Base-by-base conservation (phyloP, 2,113 vertebrate species). In the Dryoscopus gambensis region DNA sequence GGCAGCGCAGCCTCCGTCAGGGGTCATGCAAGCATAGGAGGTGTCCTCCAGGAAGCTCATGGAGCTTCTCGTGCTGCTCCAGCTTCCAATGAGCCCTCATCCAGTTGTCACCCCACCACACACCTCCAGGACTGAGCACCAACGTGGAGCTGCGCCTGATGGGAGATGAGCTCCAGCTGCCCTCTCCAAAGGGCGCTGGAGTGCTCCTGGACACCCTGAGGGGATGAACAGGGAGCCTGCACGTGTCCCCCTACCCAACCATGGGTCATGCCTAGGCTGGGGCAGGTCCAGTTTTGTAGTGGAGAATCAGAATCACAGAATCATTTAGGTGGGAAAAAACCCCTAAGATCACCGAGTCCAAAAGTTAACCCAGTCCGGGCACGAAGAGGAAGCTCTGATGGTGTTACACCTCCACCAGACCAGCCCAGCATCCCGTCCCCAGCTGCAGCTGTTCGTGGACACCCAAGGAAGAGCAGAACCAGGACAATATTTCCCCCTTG, bases 201-300 rank as follows among this genome's bases (percentile, higher is more conserved):
- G 1, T 18, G 28, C 46, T 84, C 42, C 67, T 49, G 50, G 40
- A 57, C 13, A 57, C 24, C 27, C 13, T 47, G 64, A 52, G 15
- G 5, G 37, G 31, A 15, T 28, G 18, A 18, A 71, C 31, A n/a
- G 9, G 39, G 35, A 65, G 20, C 5, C 49, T 46, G 13, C 17
- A 12, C 0, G 0, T 59, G 46, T n/a, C 3, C 14, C 35, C 11
- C 15, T 16, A 3, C 12, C 23, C 74, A 63, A 2, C 1, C 6
- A 42, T 15, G 21, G 23, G 25, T 40, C 57, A 23, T 13, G 15
- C 39, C 12, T 9, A 10, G 18, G 15, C 23, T 84, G 55, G 13
- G 37, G 7, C 31, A 82, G 9, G 25, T 60, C 44, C 30, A 19
- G 47, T 15, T 46, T 19, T 39, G 76, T 10, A 37, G 63, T 18